Evolutionary conservation across 2,888 invertebrate genomes (phyloP).

Genomic region (Hydriomena furcata): DNA sequence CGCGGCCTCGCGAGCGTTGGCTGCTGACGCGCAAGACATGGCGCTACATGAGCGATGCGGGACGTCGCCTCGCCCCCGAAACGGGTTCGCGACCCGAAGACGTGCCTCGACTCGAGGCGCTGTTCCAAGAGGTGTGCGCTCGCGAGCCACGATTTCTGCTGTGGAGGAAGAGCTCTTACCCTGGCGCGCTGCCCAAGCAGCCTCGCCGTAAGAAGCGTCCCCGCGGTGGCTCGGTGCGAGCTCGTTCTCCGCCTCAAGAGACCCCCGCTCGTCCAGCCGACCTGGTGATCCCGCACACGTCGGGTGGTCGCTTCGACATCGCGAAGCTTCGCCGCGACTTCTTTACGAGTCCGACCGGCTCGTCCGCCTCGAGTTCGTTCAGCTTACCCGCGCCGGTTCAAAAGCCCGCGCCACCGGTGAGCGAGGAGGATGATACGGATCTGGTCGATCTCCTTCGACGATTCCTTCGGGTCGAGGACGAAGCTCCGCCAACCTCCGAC

Average conservation of each 20-base stretch:
- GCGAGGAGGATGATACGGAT: constrained; percentile 79
- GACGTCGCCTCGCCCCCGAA: constrained; percentile 93
- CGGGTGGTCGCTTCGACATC: constrained; percentile 86
- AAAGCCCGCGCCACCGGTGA: constrained; percentile 55
- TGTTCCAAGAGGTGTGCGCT: constrained; percentile 92
- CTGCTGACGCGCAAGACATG: constrained; percentile 94
- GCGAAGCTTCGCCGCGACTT: constrained; percentile 87
- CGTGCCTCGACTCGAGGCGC: constrained; percentile 91
- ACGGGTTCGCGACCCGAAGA: constrained; percentile 88
- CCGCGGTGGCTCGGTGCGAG: constrained; percentile 87
- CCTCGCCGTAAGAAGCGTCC: constrained; percentile 81
- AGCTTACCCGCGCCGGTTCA: constrained; percentile 33
- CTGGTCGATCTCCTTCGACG: constrained; percentile 86
- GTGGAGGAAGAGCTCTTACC: constrained; percentile 93
- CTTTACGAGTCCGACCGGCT: constrained; percentile 74
- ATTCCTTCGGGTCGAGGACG: constrained; percentile 85
- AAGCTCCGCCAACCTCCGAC: constrained; percentile 75
- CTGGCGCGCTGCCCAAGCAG: constrained; percentile 85
- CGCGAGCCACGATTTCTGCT: constrained; percentile 90
- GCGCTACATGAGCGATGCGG: constrained; percentile 96
- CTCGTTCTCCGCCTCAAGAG: constrained; percentile 85
- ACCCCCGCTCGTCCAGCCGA: constrained; percentile 72
- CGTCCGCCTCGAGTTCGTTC: constrained; percentile 32
- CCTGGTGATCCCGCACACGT: constrained; percentile 74
- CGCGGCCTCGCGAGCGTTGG: constrained; percentile 90